Evolutionary conservation across 2,797 vertebrate genomes (phyloP), one percentile per base, ranked within the genome.

Genomic region (Poecilia gillii): DNA sequence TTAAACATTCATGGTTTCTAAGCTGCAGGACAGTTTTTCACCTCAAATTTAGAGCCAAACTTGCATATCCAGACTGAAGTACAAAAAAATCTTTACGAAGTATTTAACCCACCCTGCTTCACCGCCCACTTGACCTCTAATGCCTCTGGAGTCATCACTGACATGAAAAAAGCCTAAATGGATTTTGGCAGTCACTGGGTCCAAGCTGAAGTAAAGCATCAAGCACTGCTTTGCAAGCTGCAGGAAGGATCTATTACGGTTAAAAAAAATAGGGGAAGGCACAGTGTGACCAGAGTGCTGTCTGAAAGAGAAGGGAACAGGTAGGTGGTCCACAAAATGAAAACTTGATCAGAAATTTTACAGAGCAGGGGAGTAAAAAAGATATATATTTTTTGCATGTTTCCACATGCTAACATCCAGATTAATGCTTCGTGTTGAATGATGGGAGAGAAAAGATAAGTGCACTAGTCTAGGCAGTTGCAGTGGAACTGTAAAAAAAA

Each of bases 241-340:
- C 91, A 86, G 82, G 84, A 93, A 85, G 94, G 93, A 96, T 96
- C 94, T 95, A 95, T 96, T 96, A 94, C 95, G 86, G 68, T 76
- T 85, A 84, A 88, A 93, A 86, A 92, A 91, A 91, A 88, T 88
- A 81, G 90, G 78, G 88, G 88, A 88, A 87, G 87, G 84, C 91
- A 91, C 89, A 93, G 90, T 76, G 91, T 89, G 90, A 87, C 80
- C 90, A 92, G 87, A 90, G 81, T 90, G 83, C 89, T 86, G 83
- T 84, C 82, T 94, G 91, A 90, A 84, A 93, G 90, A 57, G 87
- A 91, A 83, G 89, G 83, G 84, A 86, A 88, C 94, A 96, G 95
- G 96, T 96, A 96, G 87, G 95, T 92, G 83, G 80, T 86, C 87
- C 82, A 84, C 68, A 57, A 79, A 88, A 73, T 28, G 6, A 79